Percentiles rank a stretch among this genome's conserved stretches.
Conservation (phyloP, 2,888 invertebrate genomes). For the Microchrysa polita region DNA sequence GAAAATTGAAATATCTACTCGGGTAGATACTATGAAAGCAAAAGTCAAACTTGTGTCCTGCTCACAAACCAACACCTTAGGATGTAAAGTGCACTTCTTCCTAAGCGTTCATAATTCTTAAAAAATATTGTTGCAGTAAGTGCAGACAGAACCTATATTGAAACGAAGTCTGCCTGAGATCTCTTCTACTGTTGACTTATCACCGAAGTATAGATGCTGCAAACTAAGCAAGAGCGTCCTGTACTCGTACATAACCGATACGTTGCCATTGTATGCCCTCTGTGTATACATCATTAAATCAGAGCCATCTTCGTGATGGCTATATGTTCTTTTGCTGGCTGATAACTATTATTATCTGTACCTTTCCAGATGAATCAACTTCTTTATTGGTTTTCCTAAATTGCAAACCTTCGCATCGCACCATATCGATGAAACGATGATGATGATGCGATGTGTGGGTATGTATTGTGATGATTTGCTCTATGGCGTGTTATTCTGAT, state of each 20-base stretch:
- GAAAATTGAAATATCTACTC: no score
- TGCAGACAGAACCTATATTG: background rate
- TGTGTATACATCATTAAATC: slow-evolving; percentile 43
- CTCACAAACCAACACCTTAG: background rate
- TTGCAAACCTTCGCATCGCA: slow-evolving; percentile 42
- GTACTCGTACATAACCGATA: slow-evolving; percentile 31
- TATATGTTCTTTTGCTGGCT: slow-evolving; percentile 39
- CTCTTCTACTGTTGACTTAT: slow-evolving; percentile 27
- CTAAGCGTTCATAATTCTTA: background rate
- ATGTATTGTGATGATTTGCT: no score
- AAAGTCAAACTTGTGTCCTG: background rate
- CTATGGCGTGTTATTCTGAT: background rate
- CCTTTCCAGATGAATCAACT: slow-evolving; percentile 42
- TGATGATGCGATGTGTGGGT: no score
- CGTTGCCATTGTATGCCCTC: slow-evolving; percentile 5
- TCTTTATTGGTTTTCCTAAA: slow-evolving; percentile 44
- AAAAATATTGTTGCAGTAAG: background rate
- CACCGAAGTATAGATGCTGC: slow-evolving; percentile 31
- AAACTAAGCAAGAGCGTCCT: slow-evolving; percentile 33
- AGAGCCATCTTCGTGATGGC: slow-evolving; percentile 38
- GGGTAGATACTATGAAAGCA: no score
- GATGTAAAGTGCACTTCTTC: background rate
- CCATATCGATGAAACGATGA: slow-evolving; percentile 15
- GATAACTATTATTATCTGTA: slow-evolving; percentile 44
- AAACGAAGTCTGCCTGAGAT: background rate